Percentiles rank a stretch among this genome's conserved stretches.
Evolutionary conservation across 2,113 vertebrate species (phyloP).

Genomic region (Nycticebus coucang): DNA sequence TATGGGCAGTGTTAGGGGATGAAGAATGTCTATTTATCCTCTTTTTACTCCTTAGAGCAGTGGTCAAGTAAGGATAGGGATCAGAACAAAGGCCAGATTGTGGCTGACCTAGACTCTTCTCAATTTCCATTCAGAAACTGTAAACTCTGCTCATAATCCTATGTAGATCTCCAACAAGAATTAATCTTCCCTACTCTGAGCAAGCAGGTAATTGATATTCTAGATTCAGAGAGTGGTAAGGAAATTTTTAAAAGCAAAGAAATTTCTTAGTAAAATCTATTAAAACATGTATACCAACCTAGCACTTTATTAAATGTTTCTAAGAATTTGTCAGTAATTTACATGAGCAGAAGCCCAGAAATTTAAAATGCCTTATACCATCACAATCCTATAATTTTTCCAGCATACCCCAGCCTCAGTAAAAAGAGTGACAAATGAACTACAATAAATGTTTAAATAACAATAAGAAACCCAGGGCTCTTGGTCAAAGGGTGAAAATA

Average conservation of each 20-base stretch:
- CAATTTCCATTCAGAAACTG: not conserved
- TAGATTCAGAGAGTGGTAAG: not conserved
- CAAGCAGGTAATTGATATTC: not conserved
- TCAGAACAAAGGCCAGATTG: not conserved
- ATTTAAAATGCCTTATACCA: constrained; percentile 38
- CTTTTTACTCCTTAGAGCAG: not conserved
- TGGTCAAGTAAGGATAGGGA: not conserved
- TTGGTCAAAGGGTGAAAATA: not conserved
- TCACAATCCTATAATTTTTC: not conserved
- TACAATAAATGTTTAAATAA: constrained; percentile 38
- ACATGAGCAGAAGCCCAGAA: not conserved
- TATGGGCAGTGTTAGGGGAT: not conserved
- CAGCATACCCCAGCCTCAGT: not conserved
- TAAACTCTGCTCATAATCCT: not conserved
- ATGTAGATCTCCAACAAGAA: constrained; percentile 10
- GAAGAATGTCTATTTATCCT: not conserved
- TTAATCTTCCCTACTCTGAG: not conserved
- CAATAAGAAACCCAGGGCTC: not conserved
- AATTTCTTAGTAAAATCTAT: not conserved
- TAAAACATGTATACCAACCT: not conserved
- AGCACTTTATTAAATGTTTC: not conserved
- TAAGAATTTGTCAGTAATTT: constrained; percentile 15
- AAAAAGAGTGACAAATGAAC: constrained; percentile 21
- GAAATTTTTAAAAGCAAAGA: not conserved
- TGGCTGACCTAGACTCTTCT: not conserved